Evolutionary conservation across 2,113 vertebrate genomes (phyloP).

Genomic region (Myotis davidii): DNA sequence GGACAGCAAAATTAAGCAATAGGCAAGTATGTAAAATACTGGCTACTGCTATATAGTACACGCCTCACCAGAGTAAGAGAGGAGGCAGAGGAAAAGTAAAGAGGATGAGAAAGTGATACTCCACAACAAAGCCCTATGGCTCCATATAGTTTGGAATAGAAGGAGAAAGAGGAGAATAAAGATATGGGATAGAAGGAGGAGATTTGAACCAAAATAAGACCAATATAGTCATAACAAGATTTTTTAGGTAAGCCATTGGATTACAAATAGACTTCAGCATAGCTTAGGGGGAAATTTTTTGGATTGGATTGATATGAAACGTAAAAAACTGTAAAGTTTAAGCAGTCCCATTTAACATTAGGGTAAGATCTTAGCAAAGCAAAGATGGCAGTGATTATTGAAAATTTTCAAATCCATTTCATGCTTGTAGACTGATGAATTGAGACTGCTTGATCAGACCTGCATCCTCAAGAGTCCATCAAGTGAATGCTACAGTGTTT

Average conservation of each 20-base stretch:
- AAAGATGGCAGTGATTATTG: neutral
- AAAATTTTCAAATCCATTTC: neutral
- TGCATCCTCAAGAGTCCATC: neutral
- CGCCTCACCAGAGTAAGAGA: neutral
- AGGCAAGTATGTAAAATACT: neutral
- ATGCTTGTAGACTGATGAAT: neutral
- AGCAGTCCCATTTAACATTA: neutral
- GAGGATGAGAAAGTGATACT: neutral
- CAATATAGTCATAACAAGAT: neutral
- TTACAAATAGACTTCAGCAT: neutral
- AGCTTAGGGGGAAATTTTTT: neutral
- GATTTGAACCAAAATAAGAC: neutral
- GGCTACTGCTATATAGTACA: no score
- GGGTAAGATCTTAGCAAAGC: neutral
- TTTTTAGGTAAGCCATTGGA: neutral
- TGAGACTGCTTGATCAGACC: neutral
- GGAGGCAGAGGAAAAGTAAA: neutral
- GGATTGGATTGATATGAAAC: neutral
- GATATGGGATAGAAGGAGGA: neutral
- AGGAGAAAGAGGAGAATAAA: fast-evolving
- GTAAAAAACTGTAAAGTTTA: neutral
- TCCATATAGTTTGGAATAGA: neutral
- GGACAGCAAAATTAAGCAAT: neutral
- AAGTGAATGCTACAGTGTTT: neutral
- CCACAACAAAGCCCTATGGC: neutral